Base-by-base conservation (phyloP, 2,888 invertebrate species). In the Tillus elongatus region DNA sequence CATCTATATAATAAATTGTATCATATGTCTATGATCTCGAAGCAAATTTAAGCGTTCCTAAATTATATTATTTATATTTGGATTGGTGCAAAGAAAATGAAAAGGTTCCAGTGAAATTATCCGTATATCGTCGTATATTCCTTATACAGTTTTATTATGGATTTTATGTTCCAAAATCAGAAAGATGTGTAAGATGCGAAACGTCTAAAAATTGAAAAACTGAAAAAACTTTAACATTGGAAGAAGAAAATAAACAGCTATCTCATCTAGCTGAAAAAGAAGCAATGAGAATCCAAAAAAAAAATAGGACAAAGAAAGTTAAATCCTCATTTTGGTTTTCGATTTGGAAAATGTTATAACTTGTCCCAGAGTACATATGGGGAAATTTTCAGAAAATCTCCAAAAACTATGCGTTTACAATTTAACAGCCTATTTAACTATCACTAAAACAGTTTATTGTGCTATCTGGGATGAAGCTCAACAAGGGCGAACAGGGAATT, bases 291-390 rank as follows among this genome's bases (percentile, higher is more conserved):
- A 29, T 15, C 16, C 33, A 31, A 36, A 12, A 33, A 33, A 12
- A 14, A n/a, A n/a, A n/a, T 9, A 26, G 15, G 31, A 36, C 30
- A 36, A 33, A n/a, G 26, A 36, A 36, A 29, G 31, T 15, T n/a
- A 28, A 15, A 14, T 31, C 19, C 39, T 28, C 8, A 12, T 37
- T 3, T 26, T 32, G 29, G 14, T 3, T 32, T 37, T 39, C 16
- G 44, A 46, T 13, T 31, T 47, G 13, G 45, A 47, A 35, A 45
- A 44, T 39, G 46, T 46, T 2, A 44, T 46, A 12, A 43, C 44
- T 19, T 47, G 45, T 35, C 45, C 47, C 8, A 36, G 39, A 33
- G 27, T 33, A 9, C 24, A 29, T 6, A 29, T 43, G 13, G 43
- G 42, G 31, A 34, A 35, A 24, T 33, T 34, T 37, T 44, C 43